Evolutionary conservation across 2,797 vertebrate species (phyloP).

Genomic region (Hafferia zeledoni): DNA sequence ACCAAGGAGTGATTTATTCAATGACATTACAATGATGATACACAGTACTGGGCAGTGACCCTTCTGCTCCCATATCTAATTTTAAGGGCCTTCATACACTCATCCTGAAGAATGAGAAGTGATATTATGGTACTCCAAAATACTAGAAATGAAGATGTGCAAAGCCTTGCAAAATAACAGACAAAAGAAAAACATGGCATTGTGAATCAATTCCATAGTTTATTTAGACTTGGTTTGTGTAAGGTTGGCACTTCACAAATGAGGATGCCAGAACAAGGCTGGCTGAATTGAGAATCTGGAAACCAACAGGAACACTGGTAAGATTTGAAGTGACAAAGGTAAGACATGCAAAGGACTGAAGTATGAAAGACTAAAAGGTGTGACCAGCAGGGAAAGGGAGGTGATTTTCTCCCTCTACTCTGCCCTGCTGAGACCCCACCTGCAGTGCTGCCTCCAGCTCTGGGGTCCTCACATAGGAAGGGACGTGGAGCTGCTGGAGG

Average conservation of each 20-base stretch:
- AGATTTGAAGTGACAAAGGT: neutral
- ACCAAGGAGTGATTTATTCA: neutral
- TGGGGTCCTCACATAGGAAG: neutral
- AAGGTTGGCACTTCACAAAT: neutral
- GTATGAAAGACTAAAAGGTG: neutral
- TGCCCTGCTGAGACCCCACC: neutral
- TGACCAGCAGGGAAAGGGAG: neutral
- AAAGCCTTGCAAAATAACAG: neutral
- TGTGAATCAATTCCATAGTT: fast-evolving
- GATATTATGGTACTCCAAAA: neutral
- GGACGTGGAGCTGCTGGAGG: neutral
- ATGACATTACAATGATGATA: neutral
- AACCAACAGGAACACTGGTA: neutral
- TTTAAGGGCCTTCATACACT: neutral
- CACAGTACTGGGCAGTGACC: fast-evolving
- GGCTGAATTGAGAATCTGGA: neutral
- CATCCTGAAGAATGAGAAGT: neutral
- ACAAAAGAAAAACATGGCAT: neutral
- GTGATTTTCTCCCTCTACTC: neutral
- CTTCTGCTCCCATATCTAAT: neutral
- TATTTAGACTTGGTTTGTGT: neutral
- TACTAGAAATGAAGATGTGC: neutral
- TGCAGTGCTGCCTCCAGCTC: neutral
- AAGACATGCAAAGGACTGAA: neutral
- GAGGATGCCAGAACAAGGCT: neutral